Evolutionary conservation across 1,140 invertebrate genomes (phyloP), one percentile per base, ranked within the genome.

Genomic region (Carposina sasakii): DNA sequence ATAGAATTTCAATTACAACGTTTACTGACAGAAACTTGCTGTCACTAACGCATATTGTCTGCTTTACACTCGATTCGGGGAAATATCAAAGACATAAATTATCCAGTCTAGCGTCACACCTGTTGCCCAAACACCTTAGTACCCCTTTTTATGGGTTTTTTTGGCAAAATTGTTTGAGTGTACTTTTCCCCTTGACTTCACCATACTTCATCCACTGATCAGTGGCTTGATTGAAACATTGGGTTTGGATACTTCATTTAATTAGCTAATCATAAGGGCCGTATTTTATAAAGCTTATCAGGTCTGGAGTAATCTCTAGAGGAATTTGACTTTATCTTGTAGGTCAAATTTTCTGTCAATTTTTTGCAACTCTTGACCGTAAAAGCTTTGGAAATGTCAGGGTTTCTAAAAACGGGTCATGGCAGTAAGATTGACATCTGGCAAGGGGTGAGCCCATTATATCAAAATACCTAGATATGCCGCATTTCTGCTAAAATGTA

Each of bases 11-110:
- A 22, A 49, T 53, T 52, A 79, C 67, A 36, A 78, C 66, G 49
- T 70, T 60, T n/a, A n/a, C 50, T 49, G 52, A 23, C 71, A 73
- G 54, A 85, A 57, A 16, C 59, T 41, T 48, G 55, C 70, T 48
- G 55, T 68, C 48, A 57, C 52, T 53, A 52, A 28, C 12, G 12
- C 13, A n/a, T 33, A 20, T 20, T 37, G n/a, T 37, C 34, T 5
- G 6, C 16, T 64, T 81, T 84, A 1, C 85, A n/a, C n/a, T n/a
- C 82, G 15, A 67, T 75, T n/a, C n/a, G n/a, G n/a, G 55, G 86
- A 84, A 12, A 86, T 65, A 43, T 83, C 52, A 64, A 81, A 86
- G 39, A 74, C 42, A 45, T 57, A 73, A 22, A 76, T 57, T 60
- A 63, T 5, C 61, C 61, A 17, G 33, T 52, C 17, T 37, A 43